phyloP scores from a whole-genome alignment of 2,888 invertebrate genomes.

The Rotaria socialis region DNA sequence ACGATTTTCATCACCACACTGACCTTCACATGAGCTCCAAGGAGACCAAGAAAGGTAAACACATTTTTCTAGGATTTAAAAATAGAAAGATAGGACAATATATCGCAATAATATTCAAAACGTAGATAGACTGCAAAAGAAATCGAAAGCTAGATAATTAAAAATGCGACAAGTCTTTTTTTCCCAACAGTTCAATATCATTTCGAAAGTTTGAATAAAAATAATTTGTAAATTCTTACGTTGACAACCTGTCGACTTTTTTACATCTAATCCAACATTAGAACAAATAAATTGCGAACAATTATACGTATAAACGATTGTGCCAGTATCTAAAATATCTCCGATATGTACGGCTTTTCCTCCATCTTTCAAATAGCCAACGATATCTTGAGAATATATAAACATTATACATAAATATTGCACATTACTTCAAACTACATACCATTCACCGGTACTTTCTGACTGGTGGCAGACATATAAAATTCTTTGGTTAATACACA shows the following conservation, averaged over 20 bases:
- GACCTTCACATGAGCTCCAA: constrained; percentile 55
- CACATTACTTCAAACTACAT: no score
- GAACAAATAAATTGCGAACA: neutral
- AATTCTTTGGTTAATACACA: neutral
- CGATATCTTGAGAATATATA: neutral
- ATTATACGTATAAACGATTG: neutral
- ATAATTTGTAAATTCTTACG: neutral
- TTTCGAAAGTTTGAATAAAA: no score
- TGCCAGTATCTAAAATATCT: neutral
- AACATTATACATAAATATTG: no score
- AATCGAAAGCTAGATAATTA: no score
- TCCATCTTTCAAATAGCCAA: neutral
- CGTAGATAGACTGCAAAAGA: no score
- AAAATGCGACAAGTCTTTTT: no score
- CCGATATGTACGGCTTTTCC: neutral
- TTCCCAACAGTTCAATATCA: no score
- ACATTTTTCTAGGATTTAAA: constrained; percentile 51
- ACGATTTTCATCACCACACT: constrained; percentile 51
- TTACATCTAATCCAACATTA: neutral
- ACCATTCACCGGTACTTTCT: neutral
- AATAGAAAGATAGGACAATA: neutral
- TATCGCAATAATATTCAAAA: no score
- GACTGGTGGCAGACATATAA: neutral
- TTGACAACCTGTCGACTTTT: neutral
- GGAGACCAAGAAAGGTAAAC: constrained; percentile 55